phyloP scores from a whole-genome alignment of 2,888 invertebrate species.

The Scrobipalpa costella region DNA sequence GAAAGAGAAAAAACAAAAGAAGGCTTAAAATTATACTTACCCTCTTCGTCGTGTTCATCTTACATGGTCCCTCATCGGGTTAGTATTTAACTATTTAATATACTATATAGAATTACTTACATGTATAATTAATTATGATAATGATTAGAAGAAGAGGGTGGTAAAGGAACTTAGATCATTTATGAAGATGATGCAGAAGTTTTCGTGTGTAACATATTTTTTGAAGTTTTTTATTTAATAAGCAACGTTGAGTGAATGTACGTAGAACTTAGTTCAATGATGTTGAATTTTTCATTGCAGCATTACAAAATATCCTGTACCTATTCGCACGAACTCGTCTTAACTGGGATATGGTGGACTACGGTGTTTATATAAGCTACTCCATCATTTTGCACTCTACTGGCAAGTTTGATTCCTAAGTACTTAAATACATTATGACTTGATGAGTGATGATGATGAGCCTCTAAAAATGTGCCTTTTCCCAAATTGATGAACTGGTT shows the following conservation, averaged over 20 bases:
- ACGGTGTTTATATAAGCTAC: conserved; percentile 66
- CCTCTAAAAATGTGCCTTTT: no score
- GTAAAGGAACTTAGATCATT: no score
- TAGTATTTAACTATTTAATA: conserved; percentile 41
- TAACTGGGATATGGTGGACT: conserved; percentile 73
- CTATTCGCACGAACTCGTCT: conserved; percentile 64
- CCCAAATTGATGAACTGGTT: neutral
- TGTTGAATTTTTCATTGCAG: conserved; percentile 57
- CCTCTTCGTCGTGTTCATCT: conserved; percentile 72
- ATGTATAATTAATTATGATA: no score
- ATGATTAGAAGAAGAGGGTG: no score
- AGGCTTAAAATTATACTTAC: conserved; percentile 70
- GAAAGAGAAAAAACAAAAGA: conserved; percentile 57
- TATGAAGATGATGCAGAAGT: no score
- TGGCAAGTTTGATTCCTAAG: conserved; percentile 51
- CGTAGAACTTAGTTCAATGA: no score
- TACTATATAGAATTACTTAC: no score
- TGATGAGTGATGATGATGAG: no score
- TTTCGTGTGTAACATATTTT: no score
- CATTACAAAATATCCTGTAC: conserved; percentile 71
- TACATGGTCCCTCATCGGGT: conserved; percentile 78
- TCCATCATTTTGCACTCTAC: conserved; percentile 72
- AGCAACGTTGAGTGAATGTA: no score
- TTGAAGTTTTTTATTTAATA: no score
- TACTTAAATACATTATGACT: no score